phyloP scores from a whole-genome alignment of 2,888 invertebrate genomes.

The Vesta saturnalis region DNA sequence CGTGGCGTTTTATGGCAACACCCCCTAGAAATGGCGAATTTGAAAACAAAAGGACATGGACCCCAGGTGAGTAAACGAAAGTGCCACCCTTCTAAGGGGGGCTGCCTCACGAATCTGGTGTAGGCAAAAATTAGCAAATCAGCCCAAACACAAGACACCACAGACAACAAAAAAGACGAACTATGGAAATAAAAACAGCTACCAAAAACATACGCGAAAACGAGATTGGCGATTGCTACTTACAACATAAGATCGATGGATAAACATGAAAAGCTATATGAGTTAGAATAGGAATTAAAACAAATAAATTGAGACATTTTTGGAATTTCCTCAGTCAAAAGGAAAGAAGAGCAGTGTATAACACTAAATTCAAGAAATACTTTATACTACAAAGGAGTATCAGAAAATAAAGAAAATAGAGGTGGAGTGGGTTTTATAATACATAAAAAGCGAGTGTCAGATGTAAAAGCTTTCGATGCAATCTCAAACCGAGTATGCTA shows the following conservation, averaged over 20 bases:
- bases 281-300: background rate
- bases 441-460: no score
- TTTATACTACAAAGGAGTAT: no score
- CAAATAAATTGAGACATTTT: background rate
- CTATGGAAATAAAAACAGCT: background rate
- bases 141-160: no score
- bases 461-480: background rate
- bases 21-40: background rate
- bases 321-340: background rate
- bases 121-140: no score
- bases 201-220: no score
- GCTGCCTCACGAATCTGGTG: no score
- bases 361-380: no score
- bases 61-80: background rate
- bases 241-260: no score
- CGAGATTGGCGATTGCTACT: no score
- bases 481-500: no score
- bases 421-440: background rate
- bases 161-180: background rate
- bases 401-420: background rate
- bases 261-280: no score
- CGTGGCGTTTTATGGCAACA: background rate
- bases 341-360: background rate
- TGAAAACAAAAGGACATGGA: background rate
- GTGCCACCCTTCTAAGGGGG: background rate